Percentiles rank a stretch among this genome's conserved stretches.
Evolutionary conservation across 2,888 invertebrate species (phyloP).

Genomic region (Erebia aethiops): DNA sequence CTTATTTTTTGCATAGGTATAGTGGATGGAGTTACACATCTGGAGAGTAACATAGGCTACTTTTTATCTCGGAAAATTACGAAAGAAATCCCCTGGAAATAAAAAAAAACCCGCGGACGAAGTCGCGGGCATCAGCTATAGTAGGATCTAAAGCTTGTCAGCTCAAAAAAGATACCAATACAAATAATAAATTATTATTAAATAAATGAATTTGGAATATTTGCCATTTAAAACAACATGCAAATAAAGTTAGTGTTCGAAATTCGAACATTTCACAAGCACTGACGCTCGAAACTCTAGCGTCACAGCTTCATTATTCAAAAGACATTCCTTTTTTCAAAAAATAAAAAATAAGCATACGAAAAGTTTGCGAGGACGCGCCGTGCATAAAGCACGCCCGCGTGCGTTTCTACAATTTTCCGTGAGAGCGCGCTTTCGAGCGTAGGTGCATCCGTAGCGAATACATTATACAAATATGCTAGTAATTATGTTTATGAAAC

Average conservation of each 20-base stretch:
- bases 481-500: slow-evolving; percentile 41
- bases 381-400: slow-evolving; percentile 57
- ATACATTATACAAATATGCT: slow-evolving; percentile 41
- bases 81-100: no score
- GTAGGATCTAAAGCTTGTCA: no score
- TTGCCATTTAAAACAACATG: slow-evolving; percentile 7
- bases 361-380: slow-evolving; percentile 53
- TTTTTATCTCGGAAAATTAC: no score
- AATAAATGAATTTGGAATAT: no score
- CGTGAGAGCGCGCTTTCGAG: slow-evolving; percentile 59
- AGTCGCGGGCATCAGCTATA: no score
- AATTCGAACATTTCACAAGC: slow-evolving; percentile 29
- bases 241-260: slow-evolving; percentile 11
- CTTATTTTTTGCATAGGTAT: no score
- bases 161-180: no score
- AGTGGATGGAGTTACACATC: no score
- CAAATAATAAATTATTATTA: no score
- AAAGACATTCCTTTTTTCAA: slow-evolving; percentile 46
- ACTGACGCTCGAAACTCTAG: slow-evolving; percentile 37
- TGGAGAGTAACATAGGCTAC: no score
- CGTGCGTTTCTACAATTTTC: slow-evolving; percentile 70
- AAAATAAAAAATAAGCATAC: slow-evolving; percentile 49
- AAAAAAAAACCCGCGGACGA: no score
- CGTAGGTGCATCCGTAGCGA: slow-evolving; percentile 47
- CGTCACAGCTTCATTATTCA: slow-evolving; percentile 49